phyloP scores from a whole-genome alignment of 1,140 invertebrate species.

The Pseudomyrmex pallidus region DNA sequence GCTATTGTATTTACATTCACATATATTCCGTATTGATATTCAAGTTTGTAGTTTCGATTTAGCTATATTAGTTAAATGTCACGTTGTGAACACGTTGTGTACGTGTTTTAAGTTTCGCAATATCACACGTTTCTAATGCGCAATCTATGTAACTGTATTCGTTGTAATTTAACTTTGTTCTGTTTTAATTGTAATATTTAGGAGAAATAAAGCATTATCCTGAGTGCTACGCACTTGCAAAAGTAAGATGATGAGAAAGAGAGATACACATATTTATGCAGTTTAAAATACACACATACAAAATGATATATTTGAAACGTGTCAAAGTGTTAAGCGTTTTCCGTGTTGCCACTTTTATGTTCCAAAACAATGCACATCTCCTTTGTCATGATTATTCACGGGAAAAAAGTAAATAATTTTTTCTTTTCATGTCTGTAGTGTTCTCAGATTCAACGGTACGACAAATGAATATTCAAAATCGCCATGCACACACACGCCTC shows the following conservation, averaged over 20 bases:
- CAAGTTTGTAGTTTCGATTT: slow-evolving; percentile 29
- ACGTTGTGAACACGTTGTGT: slow-evolving; percentile 29
- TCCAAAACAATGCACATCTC: background rate
- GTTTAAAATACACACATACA: too few relatives aligned
- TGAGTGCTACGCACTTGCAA: too few relatives aligned
- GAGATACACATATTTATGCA: too few relatives aligned
- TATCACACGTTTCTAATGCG: slow-evolving; percentile 3
- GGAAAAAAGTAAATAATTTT: too few relatives aligned
- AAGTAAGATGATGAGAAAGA: too few relatives aligned
- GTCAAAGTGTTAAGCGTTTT: background rate
- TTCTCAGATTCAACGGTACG: background rate
- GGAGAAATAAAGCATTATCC: too few relatives aligned
- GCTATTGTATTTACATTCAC: slow-evolving; percentile 28
- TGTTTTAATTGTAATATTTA: too few relatives aligned
- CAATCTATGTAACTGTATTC: background rate
- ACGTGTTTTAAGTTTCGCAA: slow-evolving; percentile 22
- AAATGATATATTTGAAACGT: background rate
- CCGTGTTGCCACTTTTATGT: background rate
- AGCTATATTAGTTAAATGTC: slow-evolving; percentile 30
- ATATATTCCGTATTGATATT: slow-evolving; percentile 4
- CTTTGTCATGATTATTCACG: background rate
- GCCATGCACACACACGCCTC: background rate
- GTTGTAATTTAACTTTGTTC: background rate
- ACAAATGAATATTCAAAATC: slow-evolving; percentile 9
- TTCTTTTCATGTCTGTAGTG: background rate